Percentiles rank a stretch among this genome's conserved stretches.
phyloP scores from a whole-genome alignment of 2,888 invertebrate genomes.

The Notodonta ziczac region DNA sequence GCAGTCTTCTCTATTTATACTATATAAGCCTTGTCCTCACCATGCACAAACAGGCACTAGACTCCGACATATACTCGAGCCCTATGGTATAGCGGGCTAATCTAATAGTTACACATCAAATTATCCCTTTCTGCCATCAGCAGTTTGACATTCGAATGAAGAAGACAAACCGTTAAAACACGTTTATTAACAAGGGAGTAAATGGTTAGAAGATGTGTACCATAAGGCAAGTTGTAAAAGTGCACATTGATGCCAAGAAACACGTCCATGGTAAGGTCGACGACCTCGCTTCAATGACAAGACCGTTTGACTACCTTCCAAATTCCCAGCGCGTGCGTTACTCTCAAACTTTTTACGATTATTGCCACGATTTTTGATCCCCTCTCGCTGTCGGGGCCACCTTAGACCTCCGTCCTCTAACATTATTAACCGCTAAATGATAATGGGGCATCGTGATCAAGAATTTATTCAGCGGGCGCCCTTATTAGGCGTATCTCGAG shows the following conservation, averaged over 20 bases:
- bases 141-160: no score
- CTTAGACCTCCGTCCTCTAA: slow-evolving; percentile 63
- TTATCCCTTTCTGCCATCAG: no score
- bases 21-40: no score
- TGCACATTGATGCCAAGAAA: slow-evolving; percentile 42
- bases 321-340: slow-evolving; percentile 75
- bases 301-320: slow-evolving; percentile 66
- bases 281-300: slow-evolving; percentile 59
- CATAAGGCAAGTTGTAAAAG: neutral
- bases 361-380: slow-evolving; percentile 78
- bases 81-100: no score
- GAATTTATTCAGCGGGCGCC: slow-evolving; percentile 58
- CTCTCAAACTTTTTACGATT: slow-evolving; percentile 79
- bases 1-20: no score
- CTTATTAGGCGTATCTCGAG: slow-evolving; percentile 48
- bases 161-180: no score
- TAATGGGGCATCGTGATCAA: slow-evolving; percentile 69
- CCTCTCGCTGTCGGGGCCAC: slow-evolving; percentile 60
- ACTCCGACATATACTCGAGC: no score
- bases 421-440: slow-evolving; percentile 79
- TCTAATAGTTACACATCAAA: no score
- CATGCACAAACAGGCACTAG: no score
- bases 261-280: slow-evolving; percentile 41
- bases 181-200: no score
- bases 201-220: no score